These are phyloP conservation scores for Tribolium madens DNA, from an alignment of 1,140 invertebrate species.

Conservation along the genomic window DNA sequence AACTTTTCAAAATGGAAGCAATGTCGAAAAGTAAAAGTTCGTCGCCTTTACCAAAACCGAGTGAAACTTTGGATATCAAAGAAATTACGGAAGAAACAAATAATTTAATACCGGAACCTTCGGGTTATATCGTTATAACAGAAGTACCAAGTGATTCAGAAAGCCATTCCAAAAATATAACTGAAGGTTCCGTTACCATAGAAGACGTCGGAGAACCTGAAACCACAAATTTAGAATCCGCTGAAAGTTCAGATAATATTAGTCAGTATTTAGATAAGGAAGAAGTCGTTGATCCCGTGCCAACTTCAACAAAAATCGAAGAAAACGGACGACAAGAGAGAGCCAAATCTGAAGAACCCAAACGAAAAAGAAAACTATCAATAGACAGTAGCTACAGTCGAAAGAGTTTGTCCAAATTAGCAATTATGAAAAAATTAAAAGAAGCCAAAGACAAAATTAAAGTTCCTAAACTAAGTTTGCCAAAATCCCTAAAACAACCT, in stretches of 20 bases:
- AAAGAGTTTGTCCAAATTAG: slow-evolving; percentile 60
- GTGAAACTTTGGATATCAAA: slow-evolving; percentile 48
- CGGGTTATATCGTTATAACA: slow-evolving; percentile 30
- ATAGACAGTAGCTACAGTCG: slow-evolving; percentile 61
- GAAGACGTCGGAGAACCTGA: slow-evolving; percentile 46
- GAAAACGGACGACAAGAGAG: slow-evolving; percentile 29
- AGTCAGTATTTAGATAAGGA: slow-evolving; percentile 64
- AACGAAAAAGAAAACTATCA: slow-evolving; percentile 61
- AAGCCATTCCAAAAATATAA: slow-evolving; percentile 16
- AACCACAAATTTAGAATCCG: slow-evolving; percentile 54
- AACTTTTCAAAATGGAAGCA: slow-evolving; percentile 59
- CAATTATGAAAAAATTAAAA: slow-evolving; percentile 59
- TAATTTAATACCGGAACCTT: slow-evolving; percentile 40
- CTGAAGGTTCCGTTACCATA: slow-evolving; percentile 18
- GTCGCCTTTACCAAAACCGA: slow-evolving; percentile 49
- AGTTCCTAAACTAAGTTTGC: slow-evolving; percentile 58
- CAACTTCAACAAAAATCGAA: slow-evolving; percentile 18
- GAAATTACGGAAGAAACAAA: slow-evolving; percentile 44
- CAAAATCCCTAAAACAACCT: slow-evolving; percentile 46
- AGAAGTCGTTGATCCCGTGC: slow-evolving; percentile 46
- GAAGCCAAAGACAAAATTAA: slow-evolving; percentile 61
- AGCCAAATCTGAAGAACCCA: slow-evolving; percentile 52
- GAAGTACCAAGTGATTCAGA: slow-evolving; percentile 43
- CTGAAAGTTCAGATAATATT: slow-evolving; percentile 62
- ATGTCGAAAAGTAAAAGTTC: slow-evolving; percentile 39